Evolutionary conservation across 2,888 invertebrate species (phyloP).

Genomic region (Drosophila atripex): DNA sequence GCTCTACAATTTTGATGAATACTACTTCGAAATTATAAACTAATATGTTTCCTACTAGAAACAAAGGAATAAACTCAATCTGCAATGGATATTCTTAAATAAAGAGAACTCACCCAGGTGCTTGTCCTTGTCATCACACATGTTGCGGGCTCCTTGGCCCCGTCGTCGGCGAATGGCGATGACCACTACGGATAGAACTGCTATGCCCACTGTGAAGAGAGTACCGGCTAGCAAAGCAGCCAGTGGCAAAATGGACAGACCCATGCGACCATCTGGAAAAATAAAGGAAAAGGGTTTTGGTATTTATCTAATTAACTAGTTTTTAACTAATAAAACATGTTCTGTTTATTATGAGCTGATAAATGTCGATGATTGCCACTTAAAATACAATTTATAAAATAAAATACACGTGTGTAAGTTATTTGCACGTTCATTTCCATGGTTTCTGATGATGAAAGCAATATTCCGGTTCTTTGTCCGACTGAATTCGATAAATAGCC

Average conservation of each 20-base stretch:
- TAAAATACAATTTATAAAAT: conserved; percentile 24
- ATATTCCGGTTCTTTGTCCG: conserved; percentile 24
- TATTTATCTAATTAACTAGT: too few relatives aligned
- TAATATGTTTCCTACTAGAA: not conserved
- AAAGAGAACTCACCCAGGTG: conserved; percentile 82
- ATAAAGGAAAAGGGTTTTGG: not conserved
- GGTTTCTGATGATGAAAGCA: conserved; percentile 27
- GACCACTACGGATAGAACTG: conserved; percentile 87
- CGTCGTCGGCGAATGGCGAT: conserved; percentile 87
- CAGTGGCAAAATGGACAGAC: conserved; percentile 89
- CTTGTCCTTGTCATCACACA: conserved; percentile 84
- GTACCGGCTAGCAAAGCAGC: conserved; percentile 89
- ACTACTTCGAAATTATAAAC: not conserved
- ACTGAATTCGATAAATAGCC: conserved; percentile 47
- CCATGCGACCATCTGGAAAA: conserved; percentile 87
- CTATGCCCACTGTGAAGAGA: conserved; percentile 87
- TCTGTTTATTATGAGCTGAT: too few relatives aligned
- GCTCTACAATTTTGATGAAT: too few relatives aligned
- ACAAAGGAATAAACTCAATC: not conserved
- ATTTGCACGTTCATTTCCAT: conserved; percentile 4
- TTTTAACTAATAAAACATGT: too few relatives aligned
- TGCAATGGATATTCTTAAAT: conserved; percentile 1
- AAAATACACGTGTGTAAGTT: conserved; percentile 21
- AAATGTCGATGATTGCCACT: conserved; percentile 10
- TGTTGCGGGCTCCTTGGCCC: conserved; percentile 85